These are phyloP conservation scores for Myotis brandtii DNA, from an alignment of 2,113 vertebrate species.

Conservation along the genomic window DNA sequence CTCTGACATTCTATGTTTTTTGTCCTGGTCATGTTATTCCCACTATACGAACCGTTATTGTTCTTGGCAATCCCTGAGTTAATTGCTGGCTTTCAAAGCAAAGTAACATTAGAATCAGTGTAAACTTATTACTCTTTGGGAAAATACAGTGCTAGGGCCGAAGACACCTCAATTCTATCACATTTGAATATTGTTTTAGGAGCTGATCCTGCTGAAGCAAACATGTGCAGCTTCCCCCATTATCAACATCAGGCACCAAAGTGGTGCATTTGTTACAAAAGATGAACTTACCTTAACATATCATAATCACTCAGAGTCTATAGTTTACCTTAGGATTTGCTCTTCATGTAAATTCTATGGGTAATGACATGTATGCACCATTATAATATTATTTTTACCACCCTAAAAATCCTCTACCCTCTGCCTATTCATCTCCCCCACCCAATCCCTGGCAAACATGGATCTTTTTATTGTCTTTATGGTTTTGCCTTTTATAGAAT, in stretches of 20 bases:
- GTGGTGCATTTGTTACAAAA: not conserved
- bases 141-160: not conserved
- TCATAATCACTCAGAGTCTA: not conserved
- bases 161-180: not conserved
- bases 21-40: not conserved
- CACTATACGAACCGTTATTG: not conserved
- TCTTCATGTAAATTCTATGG: not conserved
- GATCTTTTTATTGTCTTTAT: not conserved
- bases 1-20: slow-evolving; percentile 32
- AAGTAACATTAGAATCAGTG: not conserved
- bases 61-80: slow-evolving; percentile 42
- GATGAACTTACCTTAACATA: not conserved
- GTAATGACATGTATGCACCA: not conserved
- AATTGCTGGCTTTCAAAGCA: slow-evolving; percentile 48
- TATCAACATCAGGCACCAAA: not conserved
- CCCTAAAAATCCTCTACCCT: not conserved
- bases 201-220: not conserved
- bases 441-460: not conserved
- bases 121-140: not conserved
- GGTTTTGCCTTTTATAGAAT: not conserved
- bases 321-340: not conserved
- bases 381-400: not conserved
- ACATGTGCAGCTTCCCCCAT: not conserved
- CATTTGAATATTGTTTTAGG: slow-evolving; percentile 35
- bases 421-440: too few species aligned